These are phyloP conservation scores for Frieseomelitta varia DNA, from an alignment of 1,140 invertebrate species.

Conservation along the genomic window DNA sequence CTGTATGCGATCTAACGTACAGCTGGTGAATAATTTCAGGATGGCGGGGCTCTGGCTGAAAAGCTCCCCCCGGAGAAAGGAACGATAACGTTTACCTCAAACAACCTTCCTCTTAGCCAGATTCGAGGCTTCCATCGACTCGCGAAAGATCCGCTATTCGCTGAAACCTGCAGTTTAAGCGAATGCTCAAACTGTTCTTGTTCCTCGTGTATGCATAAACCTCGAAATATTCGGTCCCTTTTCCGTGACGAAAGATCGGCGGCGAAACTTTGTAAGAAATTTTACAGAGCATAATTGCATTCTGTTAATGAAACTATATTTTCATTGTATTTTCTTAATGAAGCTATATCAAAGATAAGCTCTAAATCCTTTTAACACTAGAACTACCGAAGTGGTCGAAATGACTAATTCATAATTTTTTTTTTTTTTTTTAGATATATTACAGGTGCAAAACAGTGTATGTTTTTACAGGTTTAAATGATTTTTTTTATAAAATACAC, in stretches of 20 bases:
- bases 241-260: background rate
- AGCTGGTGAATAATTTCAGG: constrained; percentile 23
- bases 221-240: background rate
- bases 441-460: no score
- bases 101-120: background rate
- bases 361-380: no score
- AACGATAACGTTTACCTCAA: constrained; percentile 9
- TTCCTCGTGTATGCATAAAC: background rate
- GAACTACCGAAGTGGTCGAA: no score
- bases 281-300: no score
- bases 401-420: no score
- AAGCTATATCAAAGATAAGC: no score
- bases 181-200: background rate
- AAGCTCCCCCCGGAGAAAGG: background rate
- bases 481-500: no score
- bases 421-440: no score
- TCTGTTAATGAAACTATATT: no score
- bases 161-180: background rate
- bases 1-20: constrained; percentile 13
- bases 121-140: background rate
- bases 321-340: no score
- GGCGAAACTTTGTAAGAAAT: no score
- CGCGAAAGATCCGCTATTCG: background rate
- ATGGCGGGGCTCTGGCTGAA: background rate
- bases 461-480: no score